Evolutionary conservation across 1,140 invertebrate species (phyloP).

Genomic region (Mycetomoellerius zeteki): DNA sequence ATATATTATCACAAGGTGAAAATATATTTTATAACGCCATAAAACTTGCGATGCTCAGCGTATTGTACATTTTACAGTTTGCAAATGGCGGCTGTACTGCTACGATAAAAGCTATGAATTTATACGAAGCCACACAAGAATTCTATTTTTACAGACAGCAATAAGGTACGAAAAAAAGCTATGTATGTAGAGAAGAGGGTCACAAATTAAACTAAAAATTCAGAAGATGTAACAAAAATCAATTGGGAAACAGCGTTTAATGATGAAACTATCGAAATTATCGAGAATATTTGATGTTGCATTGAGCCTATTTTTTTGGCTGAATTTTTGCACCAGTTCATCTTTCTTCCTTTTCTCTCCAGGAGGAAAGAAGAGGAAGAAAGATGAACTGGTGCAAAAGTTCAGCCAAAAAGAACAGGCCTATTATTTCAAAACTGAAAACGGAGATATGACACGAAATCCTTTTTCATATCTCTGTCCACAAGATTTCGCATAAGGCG

Average conservation of each 20-base stretch:
- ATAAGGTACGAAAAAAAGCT: background rate
- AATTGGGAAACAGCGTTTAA: background rate
- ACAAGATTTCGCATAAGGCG: background rate
- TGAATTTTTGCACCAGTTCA: too few relatives aligned
- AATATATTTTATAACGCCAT: constrained; percentile 32
- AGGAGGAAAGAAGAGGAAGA: too few relatives aligned
- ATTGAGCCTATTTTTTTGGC: too few relatives aligned
- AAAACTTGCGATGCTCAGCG: constrained; percentile 12
- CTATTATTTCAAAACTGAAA: background rate
- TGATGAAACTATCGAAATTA: background rate
- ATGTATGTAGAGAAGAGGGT: background rate
- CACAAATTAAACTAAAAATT: background rate
- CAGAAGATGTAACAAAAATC: background rate
- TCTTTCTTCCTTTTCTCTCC: too few relatives aligned
- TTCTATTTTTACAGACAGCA: background rate
- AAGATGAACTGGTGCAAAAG: too few relatives aligned
- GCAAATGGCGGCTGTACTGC: background rate
- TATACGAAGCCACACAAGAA: background rate
- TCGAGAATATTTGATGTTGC: background rate
- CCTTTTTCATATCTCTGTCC: background rate
- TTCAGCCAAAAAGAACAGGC: too few relatives aligned
- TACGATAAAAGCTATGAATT: constrained; percentile 13
- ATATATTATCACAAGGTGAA: background rate
- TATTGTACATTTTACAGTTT: constrained; percentile 30
- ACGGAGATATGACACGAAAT: background rate